These are phyloP conservation scores for Thecophora atra DNA, from an alignment of 2,888 invertebrate species.

Conservation along the genomic window DNA sequence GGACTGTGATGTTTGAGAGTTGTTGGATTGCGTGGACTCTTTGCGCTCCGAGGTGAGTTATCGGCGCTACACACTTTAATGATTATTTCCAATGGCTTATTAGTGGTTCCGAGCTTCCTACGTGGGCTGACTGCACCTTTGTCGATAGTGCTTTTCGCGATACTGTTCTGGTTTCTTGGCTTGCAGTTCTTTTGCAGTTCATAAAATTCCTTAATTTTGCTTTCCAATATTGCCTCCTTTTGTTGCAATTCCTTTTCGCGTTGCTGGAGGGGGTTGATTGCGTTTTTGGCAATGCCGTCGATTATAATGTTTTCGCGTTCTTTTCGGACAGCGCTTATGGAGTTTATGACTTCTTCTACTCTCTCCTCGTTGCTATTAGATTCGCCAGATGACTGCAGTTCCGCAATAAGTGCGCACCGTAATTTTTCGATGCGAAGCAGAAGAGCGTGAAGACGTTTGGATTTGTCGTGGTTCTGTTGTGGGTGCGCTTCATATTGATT, in stretches of 20 bases:
- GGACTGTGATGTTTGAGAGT: slow-evolving; percentile 44
- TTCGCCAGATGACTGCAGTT: slow-evolving; percentile 46
- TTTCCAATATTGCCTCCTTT: slow-evolving; percentile 54
- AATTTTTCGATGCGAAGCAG: slow-evolving; percentile 58
- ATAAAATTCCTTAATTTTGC: slow-evolving; percentile 51
- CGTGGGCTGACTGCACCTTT: neutral
- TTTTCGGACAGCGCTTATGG: slow-evolving; percentile 51
- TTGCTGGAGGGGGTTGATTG: slow-evolving; percentile 37
- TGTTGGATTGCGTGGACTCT: slow-evolving; percentile 48
- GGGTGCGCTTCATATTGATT: slow-evolving; percentile 46
- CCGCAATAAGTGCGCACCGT: slow-evolving; percentile 53
- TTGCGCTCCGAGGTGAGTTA: slow-evolving; percentile 34
- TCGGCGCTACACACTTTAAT: slow-evolving; percentile 52
- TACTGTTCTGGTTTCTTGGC: neutral
- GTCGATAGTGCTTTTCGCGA: slow-evolving; percentile 3
- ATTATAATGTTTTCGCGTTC: slow-evolving; percentile 55
- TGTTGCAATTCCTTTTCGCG: slow-evolving; percentile 55
- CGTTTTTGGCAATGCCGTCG: slow-evolving; percentile 33
- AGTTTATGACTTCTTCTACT: slow-evolving; percentile 52
- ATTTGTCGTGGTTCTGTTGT: slow-evolving; percentile 49
- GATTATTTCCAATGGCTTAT: slow-evolving; percentile 56
- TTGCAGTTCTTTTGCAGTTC: slow-evolving; percentile 44
- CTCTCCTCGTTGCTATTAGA: slow-evolving; percentile 40
- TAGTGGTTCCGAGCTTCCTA: slow-evolving; percentile 2
- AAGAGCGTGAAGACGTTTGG: slow-evolving; percentile 51